Evolutionary conservation across 2,888 invertebrate genomes (phyloP), one percentile per base, ranked within the genome.

Genomic region (Drosophila subquinaria): DNA sequence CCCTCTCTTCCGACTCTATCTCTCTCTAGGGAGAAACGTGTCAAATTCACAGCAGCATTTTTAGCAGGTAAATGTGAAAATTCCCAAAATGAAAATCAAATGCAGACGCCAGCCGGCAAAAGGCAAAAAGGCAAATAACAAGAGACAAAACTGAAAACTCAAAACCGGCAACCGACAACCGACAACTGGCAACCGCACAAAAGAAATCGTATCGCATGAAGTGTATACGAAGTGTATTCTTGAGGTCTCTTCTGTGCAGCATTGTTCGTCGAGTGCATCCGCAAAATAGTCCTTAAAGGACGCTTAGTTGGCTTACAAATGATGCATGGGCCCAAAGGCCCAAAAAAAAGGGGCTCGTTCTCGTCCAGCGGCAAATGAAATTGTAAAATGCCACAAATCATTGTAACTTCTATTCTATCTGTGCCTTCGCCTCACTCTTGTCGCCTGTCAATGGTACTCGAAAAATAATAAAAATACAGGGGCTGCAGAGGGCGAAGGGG

Each of bases 221-320:
- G 73, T 76, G 65, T 40, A 35, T 23, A 30, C 30, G 36, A 43
- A 43, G 43, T 20, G 47, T 15, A 59, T 56, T 72, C 78, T 80
- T 83, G 80, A 80, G 78, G 68, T 69, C 69, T 67, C 45, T 57
- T 67, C 45, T 57, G 40, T 48, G 61, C 8, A 8, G 68, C 79
- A 87, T 84, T 87, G 84, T 84, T 84, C 84, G 62, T 76, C 75
- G 82, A 80, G 80, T 81, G 87, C 88, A 86, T 87, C 87, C 87
- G 82, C 87, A 87, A 87, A 87, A 87, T 82, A 82, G 87, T 88
- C 87, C 88, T 87, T 87, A 87, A 88, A 87, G 88, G 83, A 84
- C 82, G 88, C 86, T 87, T 87, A 87, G 86, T 88, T 88, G 83
- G 86, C 82, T 79, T 88, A 88, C 89, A 88, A 88, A 88, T 88